Evolutionary conservation across 2,113 vertebrate species (phyloP), one percentile per base, ranked within the genome.

Genomic region (Motacilla alba): DNA sequence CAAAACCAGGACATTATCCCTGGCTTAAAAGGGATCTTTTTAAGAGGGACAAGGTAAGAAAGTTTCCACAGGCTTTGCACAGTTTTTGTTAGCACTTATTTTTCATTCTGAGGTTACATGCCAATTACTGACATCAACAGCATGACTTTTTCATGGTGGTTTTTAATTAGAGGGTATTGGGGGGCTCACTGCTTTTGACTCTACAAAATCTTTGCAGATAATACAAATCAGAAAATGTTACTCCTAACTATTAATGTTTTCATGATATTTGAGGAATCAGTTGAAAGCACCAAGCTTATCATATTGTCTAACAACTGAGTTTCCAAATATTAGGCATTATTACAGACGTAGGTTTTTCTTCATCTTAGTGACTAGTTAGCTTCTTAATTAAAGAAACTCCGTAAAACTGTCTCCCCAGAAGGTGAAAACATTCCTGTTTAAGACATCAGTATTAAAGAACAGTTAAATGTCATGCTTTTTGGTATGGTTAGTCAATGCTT

Each of bases 121-220:
- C 60, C 72, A 79, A 2, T 88, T 86, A 21, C 30, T 77, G 47
- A 64, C 27, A 68, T 87, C 28, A 85, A 53, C 30, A 92, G 64
- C 39, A 39, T 50, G 47, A 21, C 9, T 73, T 94, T 90, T 97
- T 87, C 13, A 11, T 52, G 24, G 58, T 73, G 30, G 9, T 56
- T 49, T 94, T 90, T 90, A 89, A 90, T 86, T 77, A 49, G 33
- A 63, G 41, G 53, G 37, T 66, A 13, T 30, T 62, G 43, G 8
- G 56, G n/a, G 11, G 4, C 33, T 92, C 6, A 1, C 35, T 91
- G 3, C 84, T 91, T 92, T 67, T 17, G 20, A 73, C 37, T 83
- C 88, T 96, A 83, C 44, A 91, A 92, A 97, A 79, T 50, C 41
- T 31, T 74, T 91, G 82, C 72, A 93, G 97, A 27, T 39, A 92